Base-by-base conservation (phyloP, 2,888 invertebrate species). In the Drosophila fulvimacula region DNA sequence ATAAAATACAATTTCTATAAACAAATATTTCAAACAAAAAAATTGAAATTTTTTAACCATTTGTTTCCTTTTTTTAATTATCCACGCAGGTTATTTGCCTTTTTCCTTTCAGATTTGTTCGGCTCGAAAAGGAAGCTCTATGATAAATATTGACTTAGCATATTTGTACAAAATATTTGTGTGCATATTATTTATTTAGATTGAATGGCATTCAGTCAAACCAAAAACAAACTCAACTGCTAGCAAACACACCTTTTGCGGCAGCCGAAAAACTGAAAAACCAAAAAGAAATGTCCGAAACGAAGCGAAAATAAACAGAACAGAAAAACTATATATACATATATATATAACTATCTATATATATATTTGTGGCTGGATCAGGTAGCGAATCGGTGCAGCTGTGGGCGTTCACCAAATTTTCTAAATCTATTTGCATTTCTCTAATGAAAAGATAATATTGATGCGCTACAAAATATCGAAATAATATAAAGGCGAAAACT, bases 371-470 rank as follows among this genome's bases (percentile, higher is more conserved):
- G 9, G 46, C 9, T 62, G 58, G 51, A 55, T 76, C 76, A 72
- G 76, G 76, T 73, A 76, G 69, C 76, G 55, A 62, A 51, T 59
- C 19, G 17, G n/a, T 36, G 44, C 21, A 38, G 55, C 72, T 73
- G 81, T 76, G 74, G 83, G 83, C 86, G 83, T 76, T 72, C 44
- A 48, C 74, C 55, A 71, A 68, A 68, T 76, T 70, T 57, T 38
- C 52, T 15, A 61, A 72, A 74, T 68, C 74, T 80, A 85, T 86
- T 85, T 86, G 82, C 82, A 82, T 85, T 83, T 56, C 44, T 39
- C 57, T 82, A 86, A 86, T 86, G 85, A 85, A 86, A 86, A 75
- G 65, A 79, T 52, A 86, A 86, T 87, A 86, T 86, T 86, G 82
- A 66, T 76, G 52, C 41, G 63, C 41, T 38, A 57, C 62, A 71